Evolutionary conservation across 2,888 invertebrate species (phyloP), one percentile per base, ranked within the genome.

Genomic region (Syrista parreyssii): DNA sequence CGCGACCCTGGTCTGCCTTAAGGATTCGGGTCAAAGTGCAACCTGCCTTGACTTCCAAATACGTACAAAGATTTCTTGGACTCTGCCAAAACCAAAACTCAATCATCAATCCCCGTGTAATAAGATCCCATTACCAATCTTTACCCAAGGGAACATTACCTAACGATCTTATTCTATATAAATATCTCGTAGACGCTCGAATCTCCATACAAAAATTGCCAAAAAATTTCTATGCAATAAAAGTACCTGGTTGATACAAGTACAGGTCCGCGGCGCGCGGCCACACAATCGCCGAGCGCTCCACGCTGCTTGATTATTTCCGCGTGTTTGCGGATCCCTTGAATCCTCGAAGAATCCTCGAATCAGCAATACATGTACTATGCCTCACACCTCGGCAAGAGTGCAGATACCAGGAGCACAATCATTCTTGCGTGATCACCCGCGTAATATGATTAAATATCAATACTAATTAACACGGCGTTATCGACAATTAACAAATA

Each of bases 231-330:
- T 55, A 2, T 9, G 23, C 6, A 15, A 23, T 23, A 55, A 55
- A 71, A 68, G 55, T 90, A 91, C 91, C 91, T 91, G 90, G 89
- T 77, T 89, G 91, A 86, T 90, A 91, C 82, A 88, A 86, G 85
- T 87, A 89, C 76, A 91, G 88, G 86, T 91, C 90, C 89, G 89
- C 90, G 88, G 89, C 89, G 78, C 90, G 90, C 89, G 90, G 90
- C 90, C 91, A 90, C 89, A 89, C 84, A 82, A 90, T 88, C 90
- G 88, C 86, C 85, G 90, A 88, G 88, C 86, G 89, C 90, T 91
- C 91, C 90, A 90, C 90, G 89, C 89, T 91, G 91, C 86, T 86
- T 87, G 87, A 81, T 88, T 88, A 80, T 85, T 86, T 90, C 89
- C 90, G 90, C 89, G 87, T 86, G 82, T 83, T 82, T 86, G 90